Evolutionary conservation across 2,113 vertebrate species (phyloP).

Genomic region (Ceuthmochares aereus): DNA sequence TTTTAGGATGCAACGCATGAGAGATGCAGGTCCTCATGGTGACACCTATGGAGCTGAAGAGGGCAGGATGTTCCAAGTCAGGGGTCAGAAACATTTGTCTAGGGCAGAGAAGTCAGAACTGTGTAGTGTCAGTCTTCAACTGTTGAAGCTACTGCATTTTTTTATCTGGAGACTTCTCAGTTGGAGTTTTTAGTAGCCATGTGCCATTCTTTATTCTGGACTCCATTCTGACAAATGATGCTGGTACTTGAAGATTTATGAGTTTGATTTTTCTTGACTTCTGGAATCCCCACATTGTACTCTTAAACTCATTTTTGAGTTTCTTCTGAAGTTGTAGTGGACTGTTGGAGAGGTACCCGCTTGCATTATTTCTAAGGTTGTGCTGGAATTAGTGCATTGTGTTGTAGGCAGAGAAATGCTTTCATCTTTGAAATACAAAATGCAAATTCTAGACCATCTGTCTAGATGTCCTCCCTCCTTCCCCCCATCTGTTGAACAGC

Average conservation of each 20-base stretch:
- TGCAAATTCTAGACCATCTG: constrained; percentile 55
- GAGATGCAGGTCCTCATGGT: neutral
- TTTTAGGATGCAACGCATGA: neutral
- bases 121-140: neutral
- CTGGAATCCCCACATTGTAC: neutral
- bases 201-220: neutral
- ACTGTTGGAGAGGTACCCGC: neutral
- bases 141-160: neutral
- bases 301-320: neutral
- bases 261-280: neutral
- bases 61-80: rapidly evolving
- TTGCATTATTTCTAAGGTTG: neutral
- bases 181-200: neutral
- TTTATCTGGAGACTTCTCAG: neutral
- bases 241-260: neutral
- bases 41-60: neutral
- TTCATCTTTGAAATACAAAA: neutral
- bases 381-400: neutral
- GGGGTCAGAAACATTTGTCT: neutral
- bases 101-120: neutral
- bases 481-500: constrained; percentile 30
- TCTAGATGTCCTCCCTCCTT: constrained; percentile 25
- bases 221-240: neutral
- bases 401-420: constrained; percentile 34
- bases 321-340: neutral